Percentiles rank a stretch among this genome's conserved stretches.
Conservation (phyloP, 2,888 invertebrate species). For the Aethes cnicana region DNA sequence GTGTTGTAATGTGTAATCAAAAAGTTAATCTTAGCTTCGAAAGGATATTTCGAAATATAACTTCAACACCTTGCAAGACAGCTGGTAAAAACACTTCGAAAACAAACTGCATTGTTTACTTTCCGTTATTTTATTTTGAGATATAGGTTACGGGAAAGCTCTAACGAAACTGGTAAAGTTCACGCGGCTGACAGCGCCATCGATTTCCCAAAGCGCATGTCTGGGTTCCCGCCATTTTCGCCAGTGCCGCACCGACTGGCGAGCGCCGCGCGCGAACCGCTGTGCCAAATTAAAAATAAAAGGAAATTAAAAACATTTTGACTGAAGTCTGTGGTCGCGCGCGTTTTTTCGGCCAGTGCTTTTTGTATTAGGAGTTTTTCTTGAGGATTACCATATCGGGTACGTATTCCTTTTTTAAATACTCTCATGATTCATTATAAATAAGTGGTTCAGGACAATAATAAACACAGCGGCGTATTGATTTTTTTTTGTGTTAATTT, state of each 20-base stretch:
- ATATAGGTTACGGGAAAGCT: constrained; percentile 12
- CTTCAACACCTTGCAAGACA: no score
- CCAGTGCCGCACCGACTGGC: constrained; percentile 50
- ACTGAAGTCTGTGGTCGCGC: constrained; percentile 9
- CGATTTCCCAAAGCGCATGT: constrained; percentile 79
- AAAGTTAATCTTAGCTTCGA: no score
- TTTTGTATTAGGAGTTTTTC: not conserved
- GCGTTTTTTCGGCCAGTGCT: constrained; percentile 25
- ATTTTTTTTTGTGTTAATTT: no score
- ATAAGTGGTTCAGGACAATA: not conserved
- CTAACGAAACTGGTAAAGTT: constrained; percentile 21
- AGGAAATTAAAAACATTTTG: constrained; percentile 30
- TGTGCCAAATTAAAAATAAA: constrained; percentile 35
- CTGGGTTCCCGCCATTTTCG: constrained; percentile 58
- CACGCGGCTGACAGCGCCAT: constrained; percentile 46
- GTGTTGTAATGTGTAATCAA: no score
- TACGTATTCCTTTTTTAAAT: not conserved
- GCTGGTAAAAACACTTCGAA: no score
- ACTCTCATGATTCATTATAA: not conserved
- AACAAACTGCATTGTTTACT: no score
- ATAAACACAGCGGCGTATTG: no score
- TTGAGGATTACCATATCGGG: constrained; percentile 5
- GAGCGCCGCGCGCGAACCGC: constrained; percentile 38
- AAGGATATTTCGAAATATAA: no score
- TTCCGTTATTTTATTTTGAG: not conserved